These are phyloP conservation scores for Eupithecia pulchellata DNA, from an alignment of 2,888 invertebrate genomes.

Conservation along the genomic window DNA sequence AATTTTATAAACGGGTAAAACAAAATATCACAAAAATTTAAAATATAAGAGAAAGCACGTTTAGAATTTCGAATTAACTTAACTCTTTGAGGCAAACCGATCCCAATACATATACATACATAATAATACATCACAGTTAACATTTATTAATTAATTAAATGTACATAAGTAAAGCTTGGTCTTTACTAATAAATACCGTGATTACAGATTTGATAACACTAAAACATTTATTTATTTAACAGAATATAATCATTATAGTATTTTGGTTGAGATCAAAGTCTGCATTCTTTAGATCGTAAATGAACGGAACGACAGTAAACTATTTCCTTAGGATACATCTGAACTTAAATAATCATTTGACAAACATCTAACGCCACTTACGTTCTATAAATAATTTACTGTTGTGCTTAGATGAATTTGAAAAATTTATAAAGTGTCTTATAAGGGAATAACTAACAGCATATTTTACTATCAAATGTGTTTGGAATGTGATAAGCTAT, in stretches of 20 bases:
- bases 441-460: background rate
- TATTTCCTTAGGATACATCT: background rate
- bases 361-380: conserved; percentile 28
- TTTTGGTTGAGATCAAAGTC: conserved; percentile 31
- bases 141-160: conserved; percentile 24
- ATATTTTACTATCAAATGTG: background rate
- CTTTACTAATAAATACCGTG: conserved; percentile 13
- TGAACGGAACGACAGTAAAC: conserved; percentile 21
- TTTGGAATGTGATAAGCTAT: background rate
- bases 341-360: background rate
- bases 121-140: conserved; percentile 26
- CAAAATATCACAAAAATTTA: background rate
- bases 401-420: background rate
- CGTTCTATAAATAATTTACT: background rate
- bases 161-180: conserved; percentile 18
- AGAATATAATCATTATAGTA: conserved; percentile 12
- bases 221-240: background rate
- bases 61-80: background rate
- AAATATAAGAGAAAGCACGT: background rate
- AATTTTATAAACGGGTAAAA: background rate
- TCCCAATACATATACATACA: background rate
- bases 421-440: background rate
- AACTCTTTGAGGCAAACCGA: background rate
- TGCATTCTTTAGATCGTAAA: conserved; percentile 19
- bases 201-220: too few species aligned